A percentile compares a stretch with the other conserved stretches of the same genome.
phyloP scores from a whole-genome alignment of 2,797 vertebrate species.

The Sebastes hubbsi region DNA sequence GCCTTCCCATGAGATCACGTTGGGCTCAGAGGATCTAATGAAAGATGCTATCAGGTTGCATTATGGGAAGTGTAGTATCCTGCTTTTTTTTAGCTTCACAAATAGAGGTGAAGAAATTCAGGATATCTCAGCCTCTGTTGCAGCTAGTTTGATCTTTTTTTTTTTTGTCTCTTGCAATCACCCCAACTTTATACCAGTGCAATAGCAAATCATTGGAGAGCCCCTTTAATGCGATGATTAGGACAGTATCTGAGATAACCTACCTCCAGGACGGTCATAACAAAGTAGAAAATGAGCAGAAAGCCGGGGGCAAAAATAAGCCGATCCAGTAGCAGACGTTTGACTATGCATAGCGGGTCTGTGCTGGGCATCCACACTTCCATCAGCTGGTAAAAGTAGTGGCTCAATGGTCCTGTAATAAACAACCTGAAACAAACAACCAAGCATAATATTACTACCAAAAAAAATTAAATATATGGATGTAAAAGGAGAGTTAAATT shows the following conservation, averaged over 20 bases:
- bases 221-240: not conserved
- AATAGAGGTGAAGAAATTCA: not conserved
- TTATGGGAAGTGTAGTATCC: not conserved
- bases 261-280: conserved; percentile 91
- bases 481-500: not conserved
- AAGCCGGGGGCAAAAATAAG: conserved; percentile 88
- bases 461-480: not conserved
- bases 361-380: conserved; percentile 85
- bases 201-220: not conserved
- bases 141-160: not conserved
- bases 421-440: conserved; percentile 77
- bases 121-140: not conserved
- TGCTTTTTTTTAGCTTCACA: not conserved
- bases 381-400: conserved; percentile 89
- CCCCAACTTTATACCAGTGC: not conserved
- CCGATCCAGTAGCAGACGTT: conserved; percentile 88
- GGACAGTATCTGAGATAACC: conserved; percentile 21
- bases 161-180: not conserved
- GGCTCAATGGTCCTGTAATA: conserved; percentile 89
- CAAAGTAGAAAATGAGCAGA: conserved; percentile 86
- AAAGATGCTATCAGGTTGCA: not conserved
- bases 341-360: conserved; percentile 79
- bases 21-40: not conserved
- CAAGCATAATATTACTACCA: not conserved
- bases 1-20: too few species aligned